Conservation (phyloP, 2,113 vertebrate species). For the Hippocampus guttulatus region DNA sequence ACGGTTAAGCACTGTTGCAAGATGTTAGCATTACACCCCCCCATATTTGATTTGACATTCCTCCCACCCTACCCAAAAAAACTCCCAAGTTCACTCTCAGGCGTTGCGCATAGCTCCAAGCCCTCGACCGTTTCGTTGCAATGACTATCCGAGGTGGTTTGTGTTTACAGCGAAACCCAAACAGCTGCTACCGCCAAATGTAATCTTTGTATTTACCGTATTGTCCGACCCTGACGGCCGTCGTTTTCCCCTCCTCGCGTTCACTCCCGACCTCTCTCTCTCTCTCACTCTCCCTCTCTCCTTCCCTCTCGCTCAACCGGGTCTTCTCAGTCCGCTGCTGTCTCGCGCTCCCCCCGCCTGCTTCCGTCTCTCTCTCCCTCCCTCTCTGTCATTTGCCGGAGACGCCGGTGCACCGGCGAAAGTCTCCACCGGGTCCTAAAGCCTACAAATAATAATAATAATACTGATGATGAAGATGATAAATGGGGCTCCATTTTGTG, state of each 20-base stretch:
- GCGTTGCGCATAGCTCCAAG: conserved; percentile 39
- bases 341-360: conserved; percentile 64
- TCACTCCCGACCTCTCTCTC: conserved; percentile 40
- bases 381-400: conserved; percentile 60
- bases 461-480: background rate
- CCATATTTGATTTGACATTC: conserved; percentile 19
- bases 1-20: conserved; percentile 5
- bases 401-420: conserved; percentile 59
- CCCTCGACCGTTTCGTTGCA: conserved; percentile 7
- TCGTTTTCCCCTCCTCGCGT: conserved; percentile 51
- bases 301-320: conserved; percentile 61
- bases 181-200: conserved; percentile 30
- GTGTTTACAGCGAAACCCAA: conserved; percentile 22
- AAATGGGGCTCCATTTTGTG: background rate
- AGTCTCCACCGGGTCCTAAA: conserved; percentile 71
- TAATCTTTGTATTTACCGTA: conserved; percentile 76
- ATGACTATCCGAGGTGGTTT: conserved; percentile 34
- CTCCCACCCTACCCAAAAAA: conserved; percentile 10
- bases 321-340: conserved; percentile 70
- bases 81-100: conserved; percentile 61
- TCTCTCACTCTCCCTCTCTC: conserved; percentile 48
- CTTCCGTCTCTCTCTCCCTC: conserved; percentile 56
- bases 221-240: conserved; percentile 67
- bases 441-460: background rate
- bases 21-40: conserved; percentile 5